Base-by-base conservation (phyloP, 2,888 invertebrate genomes). In the Hirudinaria manillensis region DNA sequence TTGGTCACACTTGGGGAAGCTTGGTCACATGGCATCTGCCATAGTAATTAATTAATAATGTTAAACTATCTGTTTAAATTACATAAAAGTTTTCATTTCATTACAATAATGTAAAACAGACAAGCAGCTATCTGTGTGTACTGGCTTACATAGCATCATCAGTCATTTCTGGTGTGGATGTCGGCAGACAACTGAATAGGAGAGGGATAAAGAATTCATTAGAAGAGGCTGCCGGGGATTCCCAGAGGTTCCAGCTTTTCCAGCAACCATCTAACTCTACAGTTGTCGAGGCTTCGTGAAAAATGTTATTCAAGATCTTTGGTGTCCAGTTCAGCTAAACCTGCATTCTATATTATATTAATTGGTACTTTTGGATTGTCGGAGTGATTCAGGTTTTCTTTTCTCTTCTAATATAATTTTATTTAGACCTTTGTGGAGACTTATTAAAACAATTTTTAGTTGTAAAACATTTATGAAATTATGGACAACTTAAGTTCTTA, bases 241-340 rank as follows among this genome's bases (percentile, higher is more conserved):
- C 32, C 36, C 68, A 68, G 68, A 68, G 68, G 36, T 68, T 68
- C 36, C 68, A 68, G 36, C 68, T 68, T 32, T n/a, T 68, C 13
- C 34, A 68, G 36, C 32, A 68, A 32, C 32, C 21, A 34, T 68
- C 68, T 68, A 68, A 68, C 27, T 34, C 68, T 13, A 68, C 68
- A 4, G 32, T 68, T 34, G 68, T 68, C 6, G 68, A 68, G 32
- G 36, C 21, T n/a, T 13, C 68, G 4, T 68, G 36, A 68, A 13
- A 7, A 68, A 10, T 45, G 16, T 45, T 45, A 45, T 16, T 45
- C 10, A 45, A 45, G 45, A 16, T 45, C 16, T 7, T 16, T 6
- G 45, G 13, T 45, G n/a, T 61, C 45, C 10, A 16, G 13, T 3
- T 38, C 6, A 45, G 13, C 3, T 45, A 45, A 45, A 45, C 16